A percentile compares a stretch with the other conserved stretches of the same genome.
phyloP scores from a whole-genome alignment of 1,140 invertebrate species.

The Lanistes nyassanus region DNA sequence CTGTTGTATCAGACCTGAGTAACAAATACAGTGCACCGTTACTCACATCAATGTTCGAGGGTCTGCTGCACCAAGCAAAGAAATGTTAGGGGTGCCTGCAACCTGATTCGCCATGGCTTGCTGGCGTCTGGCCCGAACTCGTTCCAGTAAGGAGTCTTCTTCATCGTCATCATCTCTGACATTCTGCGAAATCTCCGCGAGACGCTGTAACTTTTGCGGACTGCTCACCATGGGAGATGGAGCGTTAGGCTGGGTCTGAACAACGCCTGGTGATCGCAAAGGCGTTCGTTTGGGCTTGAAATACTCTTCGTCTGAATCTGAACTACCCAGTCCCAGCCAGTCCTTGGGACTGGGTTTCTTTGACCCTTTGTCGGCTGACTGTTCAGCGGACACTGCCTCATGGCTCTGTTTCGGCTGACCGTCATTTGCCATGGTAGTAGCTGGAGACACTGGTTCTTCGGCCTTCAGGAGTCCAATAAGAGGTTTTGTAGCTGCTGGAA shows the following conservation, averaged over 20 bases:
- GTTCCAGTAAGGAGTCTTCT: constrained; percentile 32
- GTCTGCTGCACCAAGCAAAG: neutral
- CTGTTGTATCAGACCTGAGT: too few species aligned
- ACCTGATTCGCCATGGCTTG: constrained; percentile 25
- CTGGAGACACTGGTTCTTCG: constrained; percentile 1
- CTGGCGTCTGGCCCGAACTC: constrained; percentile 26
- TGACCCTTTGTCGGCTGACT: neutral
- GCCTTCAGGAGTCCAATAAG: too few species aligned
- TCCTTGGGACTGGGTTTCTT: constrained; percentile 29
- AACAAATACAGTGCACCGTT: too few species aligned
- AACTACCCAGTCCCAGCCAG: constrained; percentile 48
- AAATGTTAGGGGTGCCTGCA: too few species aligned
- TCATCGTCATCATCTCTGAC: constrained; percentile 26
- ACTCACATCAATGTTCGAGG: constrained; percentile 1
- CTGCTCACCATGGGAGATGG: constrained; percentile 11
- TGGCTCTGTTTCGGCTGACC: constrained; percentile 22
- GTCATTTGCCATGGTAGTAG: neutral
- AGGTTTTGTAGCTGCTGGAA: neutral
- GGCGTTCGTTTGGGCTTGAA: constrained; percentile 35
- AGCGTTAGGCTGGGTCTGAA: constrained; percentile 22
- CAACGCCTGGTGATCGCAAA: constrained; percentile 19
- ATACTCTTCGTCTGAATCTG: constrained; percentile 44
- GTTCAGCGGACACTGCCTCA: neutral
- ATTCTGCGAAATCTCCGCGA: neutral
- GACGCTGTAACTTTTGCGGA: neutral